phyloP scores from a whole-genome alignment of 2,113 vertebrate genomes.

The Speoplatyrhinus poulsoni region DNA sequence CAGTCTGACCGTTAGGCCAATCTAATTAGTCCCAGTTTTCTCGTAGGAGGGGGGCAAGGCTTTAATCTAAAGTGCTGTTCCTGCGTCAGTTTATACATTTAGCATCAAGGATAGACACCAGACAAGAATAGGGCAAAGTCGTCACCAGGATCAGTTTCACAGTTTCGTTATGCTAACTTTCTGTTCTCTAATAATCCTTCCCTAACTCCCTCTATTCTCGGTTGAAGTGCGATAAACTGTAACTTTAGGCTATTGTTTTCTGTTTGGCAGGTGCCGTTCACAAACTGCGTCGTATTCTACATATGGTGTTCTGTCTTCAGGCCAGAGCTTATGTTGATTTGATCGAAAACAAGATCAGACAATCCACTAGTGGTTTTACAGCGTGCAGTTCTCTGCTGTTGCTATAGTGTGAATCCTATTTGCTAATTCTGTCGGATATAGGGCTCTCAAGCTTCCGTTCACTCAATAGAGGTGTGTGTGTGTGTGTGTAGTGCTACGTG shows the following conservation, averaged over 20 bases:
- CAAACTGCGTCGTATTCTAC: conserved; percentile 13
- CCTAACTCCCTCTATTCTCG: not conserved
- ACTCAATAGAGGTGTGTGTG: no score
- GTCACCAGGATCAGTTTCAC: not conserved
- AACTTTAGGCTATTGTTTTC: not conserved
- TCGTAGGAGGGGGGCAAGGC: conserved; percentile 15
- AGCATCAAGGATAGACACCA: not conserved
- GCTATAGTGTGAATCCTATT: conserved; percentile 25
- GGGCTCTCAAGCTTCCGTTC: no score
- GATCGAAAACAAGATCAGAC: conserved; percentile 23
- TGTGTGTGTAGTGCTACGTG: no score
- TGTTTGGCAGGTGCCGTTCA: not conserved
- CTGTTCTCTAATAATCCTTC: not conserved
- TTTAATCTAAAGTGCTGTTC: conserved; percentile 5
- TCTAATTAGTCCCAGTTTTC: conserved; percentile 28
- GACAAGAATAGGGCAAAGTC: not conserved
- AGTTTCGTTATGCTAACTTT: not conserved
- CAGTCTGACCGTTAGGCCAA: conserved; percentile 38
- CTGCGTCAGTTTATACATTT: conserved; percentile 10
- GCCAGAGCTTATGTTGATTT: not conserved
- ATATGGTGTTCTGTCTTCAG: conserved; percentile 9
- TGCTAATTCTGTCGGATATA: conserved; percentile 32
- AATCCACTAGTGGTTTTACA: conserved; percentile 29
- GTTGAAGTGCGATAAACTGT: not conserved
- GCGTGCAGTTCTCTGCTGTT: not conserved